Percentiles rank a stretch among this genome's conserved stretches.
Evolutionary conservation across 2,113 vertebrate species (phyloP).

Genomic region (Halcyon malimbica): DNA sequence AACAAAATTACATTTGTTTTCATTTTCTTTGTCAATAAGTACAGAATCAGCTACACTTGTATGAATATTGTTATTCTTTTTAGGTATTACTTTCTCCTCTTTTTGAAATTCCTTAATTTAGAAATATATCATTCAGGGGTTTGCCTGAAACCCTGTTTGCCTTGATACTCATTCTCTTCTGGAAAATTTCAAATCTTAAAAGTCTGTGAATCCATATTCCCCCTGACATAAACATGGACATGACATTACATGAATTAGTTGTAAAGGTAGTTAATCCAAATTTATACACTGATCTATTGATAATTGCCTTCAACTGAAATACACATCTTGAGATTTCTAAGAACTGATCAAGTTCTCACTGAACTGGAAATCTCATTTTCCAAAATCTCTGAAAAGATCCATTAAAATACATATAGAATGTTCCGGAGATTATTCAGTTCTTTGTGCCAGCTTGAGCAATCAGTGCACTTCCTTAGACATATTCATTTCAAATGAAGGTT

Average conservation of each 20-base stretch:
- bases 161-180: neutral
- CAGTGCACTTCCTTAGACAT: neutral
- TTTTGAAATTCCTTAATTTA: neutral
- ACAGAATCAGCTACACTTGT: neutral
- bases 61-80: neutral
- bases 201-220: neutral
- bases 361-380: neutral
- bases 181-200: neutral
- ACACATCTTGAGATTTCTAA: neutral
- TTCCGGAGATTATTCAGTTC: neutral
- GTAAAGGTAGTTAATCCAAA: neutral
- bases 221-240: neutral
- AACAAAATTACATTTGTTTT: neutral
- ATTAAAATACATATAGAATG: neutral
- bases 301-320: neutral
- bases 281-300: neutral
- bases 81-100: neutral
- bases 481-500: neutral
- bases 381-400: neutral
- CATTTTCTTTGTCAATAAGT: neutral
- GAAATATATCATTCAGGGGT: neutral
- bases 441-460: neutral
- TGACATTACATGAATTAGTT: neutral
- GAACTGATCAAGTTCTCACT: neutral
- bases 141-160: neutral